Evolutionary conservation across 2,113 vertebrate genomes (phyloP).

Genomic region (Nothoprocta perdicaria): DNA sequence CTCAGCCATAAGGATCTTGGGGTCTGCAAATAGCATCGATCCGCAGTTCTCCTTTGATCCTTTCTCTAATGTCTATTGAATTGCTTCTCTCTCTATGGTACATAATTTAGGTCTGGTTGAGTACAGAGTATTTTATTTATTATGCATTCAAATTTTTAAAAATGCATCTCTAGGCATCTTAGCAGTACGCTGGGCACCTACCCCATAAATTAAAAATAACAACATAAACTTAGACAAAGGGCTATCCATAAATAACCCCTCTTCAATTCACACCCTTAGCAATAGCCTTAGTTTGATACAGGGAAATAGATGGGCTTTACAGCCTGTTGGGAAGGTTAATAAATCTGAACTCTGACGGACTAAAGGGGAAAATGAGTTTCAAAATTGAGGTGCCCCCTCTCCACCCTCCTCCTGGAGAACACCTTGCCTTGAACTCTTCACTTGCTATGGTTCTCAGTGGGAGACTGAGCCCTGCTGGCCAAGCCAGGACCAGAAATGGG

Average conservation of each 20-base stretch:
- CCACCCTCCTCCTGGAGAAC: background rate
- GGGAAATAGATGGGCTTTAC: conserved; percentile 46
- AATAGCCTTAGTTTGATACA: conserved; percentile 31
- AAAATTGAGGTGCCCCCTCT: conserved; percentile 7
- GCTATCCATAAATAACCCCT: conserved; percentile 49
- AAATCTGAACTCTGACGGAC: conserved; percentile 19
- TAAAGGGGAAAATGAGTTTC: conserved; percentile 52
- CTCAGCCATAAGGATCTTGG: background rate
- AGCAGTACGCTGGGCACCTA: background rate
- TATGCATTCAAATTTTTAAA: conserved; percentile 58
- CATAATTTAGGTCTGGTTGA: conserved; percentile 52
- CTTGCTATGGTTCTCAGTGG: background rate
- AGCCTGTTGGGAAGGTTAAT: conserved; percentile 46
- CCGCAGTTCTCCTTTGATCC: background rate
- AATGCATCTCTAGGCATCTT: conserved; percentile 48
- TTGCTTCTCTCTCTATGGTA: background rate
- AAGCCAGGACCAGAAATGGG: background rate
- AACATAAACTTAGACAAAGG: conserved; percentile 62
- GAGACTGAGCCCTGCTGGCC: background rate
- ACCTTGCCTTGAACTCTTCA: conserved; percentile 51
- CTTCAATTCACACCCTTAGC: conserved; percentile 21
- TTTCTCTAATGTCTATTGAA: conserved; percentile 28
- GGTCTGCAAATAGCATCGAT: background rate
- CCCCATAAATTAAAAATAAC: conserved; percentile 67
- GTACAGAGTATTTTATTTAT: conserved; percentile 60